phyloP scores from a whole-genome alignment of 2,888 invertebrate genomes.

The Sinhomidia bicolor region DNA sequence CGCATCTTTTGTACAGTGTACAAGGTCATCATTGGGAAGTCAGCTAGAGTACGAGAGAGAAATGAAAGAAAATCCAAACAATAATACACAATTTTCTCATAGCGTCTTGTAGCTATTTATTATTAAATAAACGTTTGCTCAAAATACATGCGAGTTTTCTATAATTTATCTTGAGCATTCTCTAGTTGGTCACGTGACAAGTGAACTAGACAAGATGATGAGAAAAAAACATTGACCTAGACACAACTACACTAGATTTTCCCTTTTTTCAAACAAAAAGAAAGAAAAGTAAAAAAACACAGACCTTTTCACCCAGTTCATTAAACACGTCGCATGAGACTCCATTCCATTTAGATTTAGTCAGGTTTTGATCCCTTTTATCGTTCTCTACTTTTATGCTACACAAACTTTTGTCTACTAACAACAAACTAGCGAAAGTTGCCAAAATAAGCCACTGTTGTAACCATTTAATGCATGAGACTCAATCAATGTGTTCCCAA shows the following conservation, averaged over 20 bases:
- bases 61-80: not conserved
- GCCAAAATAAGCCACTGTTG: not conserved
- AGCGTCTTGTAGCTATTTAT: too few species aligned
- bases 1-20: slow-evolving; percentile 94
- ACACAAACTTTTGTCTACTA: not conserved
- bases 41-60: slow-evolving; percentile 84
- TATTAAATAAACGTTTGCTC: not conserved
- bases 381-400: not conserved
- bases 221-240: not conserved
- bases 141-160: not conserved
- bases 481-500: too few species aligned
- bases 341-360: not conserved
- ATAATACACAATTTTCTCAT: too few species aligned
- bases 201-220: too few species aligned
- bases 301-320: not conserved
- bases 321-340: slow-evolving; percentile 12
- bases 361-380: not conserved
- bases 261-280: not conserved
- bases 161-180: not conserved
- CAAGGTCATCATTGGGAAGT: slow-evolving; percentile 95
- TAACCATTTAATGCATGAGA: too few species aligned
- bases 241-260: not conserved
- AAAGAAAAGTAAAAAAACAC: not conserved
- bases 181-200: not conserved
- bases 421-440: not conserved